A percentile compares a stretch with the other conserved stretches of the same genome.
Conservation (phyloP, 2,888 invertebrate genomes). For the Lordiphosa fenestrarum region DNA sequence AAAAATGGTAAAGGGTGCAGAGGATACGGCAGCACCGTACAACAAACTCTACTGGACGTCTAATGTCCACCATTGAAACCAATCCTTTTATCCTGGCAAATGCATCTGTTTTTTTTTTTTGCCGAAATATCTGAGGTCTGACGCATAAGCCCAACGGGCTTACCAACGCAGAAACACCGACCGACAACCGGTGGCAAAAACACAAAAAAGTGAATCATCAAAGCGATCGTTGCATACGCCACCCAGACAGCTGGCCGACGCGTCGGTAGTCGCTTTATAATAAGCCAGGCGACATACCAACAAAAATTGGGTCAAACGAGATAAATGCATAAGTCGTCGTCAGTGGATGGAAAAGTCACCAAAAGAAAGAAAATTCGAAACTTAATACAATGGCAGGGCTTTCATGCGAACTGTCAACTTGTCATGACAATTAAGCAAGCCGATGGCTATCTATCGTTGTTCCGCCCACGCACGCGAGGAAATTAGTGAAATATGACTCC, state of each 20-base stretch:
- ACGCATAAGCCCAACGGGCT: conserved; percentile 50
- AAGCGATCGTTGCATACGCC: conserved; percentile 1
- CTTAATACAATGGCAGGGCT: conserved; percentile 60
- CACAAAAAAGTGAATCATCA: conserved; percentile 62
- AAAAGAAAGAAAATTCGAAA: conserved; percentile 11
- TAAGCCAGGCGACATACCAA: conserved; percentile 58
- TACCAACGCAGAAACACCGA: conserved; percentile 18
- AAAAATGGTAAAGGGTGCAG: no score
- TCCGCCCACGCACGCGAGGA: conserved; percentile 33
- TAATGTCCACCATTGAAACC: no score
- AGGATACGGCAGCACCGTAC: no score
- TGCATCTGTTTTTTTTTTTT: conserved; percentile 21
- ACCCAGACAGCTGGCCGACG: conserved; percentile 49
- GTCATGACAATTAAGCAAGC: conserved; percentile 68
- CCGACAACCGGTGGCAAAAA: conserved; percentile 34
- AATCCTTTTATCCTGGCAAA: conserved; percentile 3
- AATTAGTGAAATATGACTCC: conserved; percentile 66
- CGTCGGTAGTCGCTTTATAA: conserved; percentile 49
- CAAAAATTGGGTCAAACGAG: conserved; percentile 65
- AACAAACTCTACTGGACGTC: no score
- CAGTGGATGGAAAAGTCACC: conserved; percentile 4
- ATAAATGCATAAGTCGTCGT: conserved; percentile 43
- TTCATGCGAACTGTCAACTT: conserved; percentile 76
- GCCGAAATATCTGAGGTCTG: conserved; percentile 47
- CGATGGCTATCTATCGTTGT: conserved; percentile 10